A percentile compares a stretch with the other conserved stretches of the same genome.
Evolutionary conservation across 2,113 vertebrate genomes (phyloP).

Genomic region (Spilogale gracilis): DNA sequence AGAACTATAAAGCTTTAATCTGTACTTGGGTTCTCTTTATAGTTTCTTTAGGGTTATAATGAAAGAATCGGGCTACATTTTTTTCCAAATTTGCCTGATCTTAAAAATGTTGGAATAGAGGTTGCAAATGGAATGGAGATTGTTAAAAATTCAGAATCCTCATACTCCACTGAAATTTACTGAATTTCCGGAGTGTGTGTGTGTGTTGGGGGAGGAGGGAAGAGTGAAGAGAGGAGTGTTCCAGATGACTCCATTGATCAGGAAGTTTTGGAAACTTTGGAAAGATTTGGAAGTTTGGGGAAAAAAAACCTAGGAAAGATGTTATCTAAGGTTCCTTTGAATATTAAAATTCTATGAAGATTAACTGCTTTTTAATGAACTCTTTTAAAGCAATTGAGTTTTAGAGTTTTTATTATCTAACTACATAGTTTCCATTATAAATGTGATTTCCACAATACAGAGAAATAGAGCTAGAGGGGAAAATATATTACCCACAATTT

Average conservation of each 20-base stretch:
- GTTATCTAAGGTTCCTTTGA: not conserved
- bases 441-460: slow-evolving; percentile 38
- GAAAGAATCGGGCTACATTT: not conserved
- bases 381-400: slow-evolving; percentile 14
- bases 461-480: not conserved
- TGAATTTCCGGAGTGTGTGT: not conserved
- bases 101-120: not conserved
- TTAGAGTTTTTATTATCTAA: slow-evolving; percentile 28
- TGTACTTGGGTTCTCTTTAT: not conserved
- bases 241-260: not conserved
- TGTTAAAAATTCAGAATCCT: not conserved
- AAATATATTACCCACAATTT: not conserved
- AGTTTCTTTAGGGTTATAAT: not conserved
- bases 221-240: not conserved
- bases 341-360: slow-evolving; percentile 33
- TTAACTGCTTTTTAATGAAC: slow-evolving; percentile 55
- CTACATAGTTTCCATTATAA: slow-evolving; percentile 26
- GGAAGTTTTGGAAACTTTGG: not conserved
- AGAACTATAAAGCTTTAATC: not conserved
- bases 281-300: too few relatives aligned
- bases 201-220: not conserved
- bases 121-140: not conserved
- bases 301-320: not conserved
- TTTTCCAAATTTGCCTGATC: not conserved
- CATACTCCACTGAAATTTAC: not conserved